Base-by-base conservation (phyloP, 2,113 vertebrate species). In the Cyprinodon brontotheroides region DNA sequence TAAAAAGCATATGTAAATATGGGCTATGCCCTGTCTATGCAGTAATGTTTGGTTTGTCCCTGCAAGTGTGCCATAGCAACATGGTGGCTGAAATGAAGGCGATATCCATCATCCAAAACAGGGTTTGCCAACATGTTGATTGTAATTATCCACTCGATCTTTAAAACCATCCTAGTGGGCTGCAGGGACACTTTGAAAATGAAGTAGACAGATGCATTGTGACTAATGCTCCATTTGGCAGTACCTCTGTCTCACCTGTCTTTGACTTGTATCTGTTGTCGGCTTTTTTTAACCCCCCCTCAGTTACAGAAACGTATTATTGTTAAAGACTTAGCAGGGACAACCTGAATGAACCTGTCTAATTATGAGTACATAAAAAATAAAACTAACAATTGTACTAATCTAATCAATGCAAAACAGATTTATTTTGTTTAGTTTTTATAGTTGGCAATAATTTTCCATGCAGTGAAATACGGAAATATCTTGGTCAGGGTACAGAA, bases 101-200 rank as follows among this genome's bases (percentile, higher is more conserved):
- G 50, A 10, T 57, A 57, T n/a, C 20, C 8, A 20, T 6, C 20
- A 20, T 57, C 17, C 50, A 57, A 57, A 4, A 4, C 17, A 57
- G 50, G 50, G 50, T 57, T 57, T 57, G 20, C 50, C 50, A 57
- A 57, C 50, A 57, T 57, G 50, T 57, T 57, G 50, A 57, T 57
- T 57, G 50, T 57, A 57, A 57, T 57, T 57, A 57, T n/a, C 50
- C 50, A 57, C 50, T 57, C 50, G 15, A 62, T 62, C 61, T 62
- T 62, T 14, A 38, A 62, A 62, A 38, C 61, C 61, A 11, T 62
- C 37, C 37, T 62, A 38, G 37, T 38, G 37, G 37, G 14, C 14
- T 38, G 61, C 61, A 62, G 37, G 11, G 36, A 17, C 36, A 7
- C 37, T 14, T 38, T 38, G 61, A 38, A 62, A 37, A 39, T 37